These are phyloP conservation scores for Corbicula japonica DNA, from an alignment of 2,888 invertebrate genomes.

Conservation along the genomic window DNA sequence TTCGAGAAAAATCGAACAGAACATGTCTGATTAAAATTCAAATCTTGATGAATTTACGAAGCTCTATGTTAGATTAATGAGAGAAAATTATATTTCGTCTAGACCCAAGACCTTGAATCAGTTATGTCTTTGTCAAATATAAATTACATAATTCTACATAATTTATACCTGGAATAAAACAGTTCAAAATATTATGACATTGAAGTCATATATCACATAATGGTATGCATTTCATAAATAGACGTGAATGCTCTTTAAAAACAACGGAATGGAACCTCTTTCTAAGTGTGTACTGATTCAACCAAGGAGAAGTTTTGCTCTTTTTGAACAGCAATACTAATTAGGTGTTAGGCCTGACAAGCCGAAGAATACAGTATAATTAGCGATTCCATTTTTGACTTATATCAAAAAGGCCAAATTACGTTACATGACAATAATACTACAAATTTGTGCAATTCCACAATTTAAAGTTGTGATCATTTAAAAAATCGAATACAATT, in stretches of 20 bases:
- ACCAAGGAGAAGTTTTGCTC: background rate
- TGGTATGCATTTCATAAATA: background rate
- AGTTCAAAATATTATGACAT: slow-evolving; percentile 2
- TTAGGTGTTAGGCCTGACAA: slow-evolving; percentile 3
- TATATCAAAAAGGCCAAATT: slow-evolving; percentile 38
- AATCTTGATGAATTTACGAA: no score
- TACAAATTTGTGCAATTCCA: slow-evolving; percentile 15
- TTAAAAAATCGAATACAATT: slow-evolving; percentile 26
- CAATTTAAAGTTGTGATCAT: slow-evolving; percentile 43
- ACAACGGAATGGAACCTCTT: background rate
- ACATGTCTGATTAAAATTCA: no score
- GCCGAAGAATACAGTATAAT: slow-evolving; percentile 9
- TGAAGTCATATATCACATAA: slow-evolving; percentile 17
- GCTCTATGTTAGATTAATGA: no score
- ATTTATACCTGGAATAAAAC: background rate
- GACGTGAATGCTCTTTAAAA: background rate
- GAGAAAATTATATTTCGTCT: no score
- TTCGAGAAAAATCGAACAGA: no score
- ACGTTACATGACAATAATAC: slow-evolving; percentile 31
- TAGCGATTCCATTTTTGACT: slow-evolving; percentile 18
- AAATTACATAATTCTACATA: slow-evolving; percentile 24
- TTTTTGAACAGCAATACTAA: slow-evolving; percentile 4
- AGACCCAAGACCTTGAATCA: background rate
- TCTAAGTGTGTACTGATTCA: background rate
- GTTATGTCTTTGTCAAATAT: background rate